Base-by-base conservation (phyloP, 2,888 invertebrate species). In the Sipha maydis region DNA sequence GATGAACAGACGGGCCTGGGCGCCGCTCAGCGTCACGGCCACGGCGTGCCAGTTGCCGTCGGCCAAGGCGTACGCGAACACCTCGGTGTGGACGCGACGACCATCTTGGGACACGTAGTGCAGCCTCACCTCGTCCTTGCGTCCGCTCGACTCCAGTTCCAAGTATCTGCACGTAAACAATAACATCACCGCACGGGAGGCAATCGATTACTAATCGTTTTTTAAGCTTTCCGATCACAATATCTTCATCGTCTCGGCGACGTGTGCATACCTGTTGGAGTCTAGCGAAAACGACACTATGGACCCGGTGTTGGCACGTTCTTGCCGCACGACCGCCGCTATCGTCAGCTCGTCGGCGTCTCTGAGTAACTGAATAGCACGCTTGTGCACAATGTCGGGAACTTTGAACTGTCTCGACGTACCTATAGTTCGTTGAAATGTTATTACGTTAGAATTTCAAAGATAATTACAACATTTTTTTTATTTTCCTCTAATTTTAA, bases 101-200 rank as follows among this genome's bases (percentile, higher is more conserved):
- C 94, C 93, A 90, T 94, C 94, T 90, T 94, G 94, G 25, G 90
- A 89, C 1, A 95, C 95, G 93, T 96, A 97, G 93, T 96, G 96
- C 92, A 97, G 93, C 91, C 97, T 95, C 91, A 97, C 95, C 93
- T 97, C 97, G 92, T 97, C 95, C 91, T 95, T 95, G 90, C 96
- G 94, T 90, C 97, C 97, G 93, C 96, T 96, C 92, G 97, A 97
- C 93, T 97, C 97, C 93, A 97, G 94, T 94, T 97, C 97, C 93
- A 97, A 94, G 93, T 96, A 96, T 94, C 97, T 96, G 25, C 76
- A 31, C 69, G 31, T 90, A 90, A 34, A 34, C 4, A n/a, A n/a
- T n/a, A n/a, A n/a, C n/a, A n/a, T n/a, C n/a, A n/a, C n/a, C n/a
- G n/a, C n/a, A n/a, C n/a, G n/a, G n/a, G n/a, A n/a, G 54, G 8